Percentiles rank a stretch among this genome's conserved stretches.
phyloP scores from a whole-genome alignment of 2,888 invertebrate genomes.

The Synanthedon formicaeformis region DNA sequence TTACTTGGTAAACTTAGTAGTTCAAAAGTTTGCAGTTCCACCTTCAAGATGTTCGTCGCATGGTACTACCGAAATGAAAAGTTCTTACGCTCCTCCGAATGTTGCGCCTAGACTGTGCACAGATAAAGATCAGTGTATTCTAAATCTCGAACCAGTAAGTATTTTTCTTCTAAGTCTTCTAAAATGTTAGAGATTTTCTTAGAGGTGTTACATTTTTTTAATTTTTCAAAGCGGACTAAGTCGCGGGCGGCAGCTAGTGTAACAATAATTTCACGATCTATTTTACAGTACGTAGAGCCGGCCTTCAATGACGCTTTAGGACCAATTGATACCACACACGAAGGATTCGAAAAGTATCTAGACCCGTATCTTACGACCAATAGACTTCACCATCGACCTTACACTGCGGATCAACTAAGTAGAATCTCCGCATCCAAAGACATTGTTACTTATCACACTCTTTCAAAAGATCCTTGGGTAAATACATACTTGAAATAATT shows the following conservation, averaged over 20 bases:
- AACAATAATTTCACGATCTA: background rate
- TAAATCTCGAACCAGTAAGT: constrained; percentile 29
- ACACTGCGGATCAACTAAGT: constrained; percentile 39
- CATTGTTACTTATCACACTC: constrained; percentile 51
- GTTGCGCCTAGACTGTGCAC: constrained; percentile 31
- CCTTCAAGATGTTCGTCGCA: constrained; percentile 32
- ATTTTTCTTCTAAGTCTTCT: background rate
- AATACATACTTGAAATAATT: constrained; percentile 7
- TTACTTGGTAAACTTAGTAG: background rate
- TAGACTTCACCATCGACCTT: constrained; percentile 47
- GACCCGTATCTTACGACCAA: constrained; percentile 57
- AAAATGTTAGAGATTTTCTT: background rate
- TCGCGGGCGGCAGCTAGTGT: too few species aligned
- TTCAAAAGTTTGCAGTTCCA: constrained; percentile 32
- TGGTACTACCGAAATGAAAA: constrained; percentile 40
- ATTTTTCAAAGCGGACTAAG: too few species aligned
- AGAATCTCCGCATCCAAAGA: constrained; percentile 37
- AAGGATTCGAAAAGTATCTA: constrained; percentile 49
- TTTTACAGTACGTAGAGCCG: constrained; percentile 25
- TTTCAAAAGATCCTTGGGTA: constrained; percentile 45
- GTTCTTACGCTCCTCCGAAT: constrained; percentile 24
- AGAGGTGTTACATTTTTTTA: too few species aligned
- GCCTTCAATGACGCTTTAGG: constrained; percentile 35
- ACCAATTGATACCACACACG: constrained; percentile 46
- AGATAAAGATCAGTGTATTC: constrained; percentile 37